Base-by-base conservation (phyloP, 53 echinoderm and acorn worm genomes). In the Hippasteria phrygiana region DNA sequence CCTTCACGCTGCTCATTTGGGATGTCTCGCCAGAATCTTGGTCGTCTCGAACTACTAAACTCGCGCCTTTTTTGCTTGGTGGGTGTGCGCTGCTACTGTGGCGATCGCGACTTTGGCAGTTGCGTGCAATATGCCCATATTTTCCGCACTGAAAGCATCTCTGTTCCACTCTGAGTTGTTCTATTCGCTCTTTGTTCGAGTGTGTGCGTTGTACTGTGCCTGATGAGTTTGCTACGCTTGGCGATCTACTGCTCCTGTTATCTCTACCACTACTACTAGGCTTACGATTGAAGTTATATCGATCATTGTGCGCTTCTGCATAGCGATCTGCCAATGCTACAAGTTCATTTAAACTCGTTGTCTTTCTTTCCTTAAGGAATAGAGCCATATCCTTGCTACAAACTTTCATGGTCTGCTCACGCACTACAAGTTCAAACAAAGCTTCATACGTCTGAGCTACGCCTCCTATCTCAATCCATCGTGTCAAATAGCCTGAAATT, bases 241-340 rank as follows among this genome's bases (percentile, higher is more conserved):
- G 63, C 29, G 63, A 3, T 18, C 12, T 63, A 63, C 63, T 31
- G 2, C 63, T 14, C 54, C 16, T 71, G 38, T 71, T 38, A 39
- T 71, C 40, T 37, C 45, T 74, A 17, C 8, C 26, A 16, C 45
- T 46, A 27, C 5, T 27, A 26, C 74, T 74, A 24, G 47, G 74
- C 16, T 28, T 63, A 39, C 12, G 20, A 26, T 74, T 46, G 5
- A 74, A 5, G 26, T 45, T 45, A 26, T 74, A 13, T 9, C 56
- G 36, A 4, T 74, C 74, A 28, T 43, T 74, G 20, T 94, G 92
- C 12, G 90, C 94, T 29, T 94, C 94, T 0, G 55, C 27, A 90
- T 82, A 92, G 26, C 87, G 86, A 91, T 94, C 91, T 16, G 93
- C 90, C 12, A 93, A 51, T 39, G 7, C 26, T 37, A 69, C 69